Evolutionary conservation across 2,888 invertebrate species (phyloP), one percentile per base, ranked within the genome.

Genomic region (Mythimna lalbum): DNA sequence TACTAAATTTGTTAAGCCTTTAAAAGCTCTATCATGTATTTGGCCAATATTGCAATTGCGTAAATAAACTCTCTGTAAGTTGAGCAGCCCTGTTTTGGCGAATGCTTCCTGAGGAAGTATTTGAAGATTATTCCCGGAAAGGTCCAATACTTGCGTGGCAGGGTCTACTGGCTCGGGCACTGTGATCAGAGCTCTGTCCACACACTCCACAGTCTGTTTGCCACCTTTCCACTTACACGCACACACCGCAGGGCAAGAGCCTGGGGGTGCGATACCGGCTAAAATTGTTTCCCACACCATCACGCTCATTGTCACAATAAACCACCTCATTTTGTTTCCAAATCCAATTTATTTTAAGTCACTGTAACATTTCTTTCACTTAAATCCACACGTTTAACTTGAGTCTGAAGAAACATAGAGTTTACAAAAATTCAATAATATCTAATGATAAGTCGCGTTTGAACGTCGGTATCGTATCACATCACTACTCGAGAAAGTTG

Each of bases 181-280:
- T 69, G 97, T 97, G 88, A 98, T 98, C 82, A 99, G 96, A 73
- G 97, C 97, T 73, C 98, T 97, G 92, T 98, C 97, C 90, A 97
- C 97, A 94, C 99, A 99, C 95, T 98, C 98, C 76, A 98, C 99
- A 63, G 98, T 98, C 92, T 98, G 98, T 93, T 99, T 99, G 85
- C 99, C 99, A 88, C 98, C 97, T 94, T 98, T 98, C 99, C 99
- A 99, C 94, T 98, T 99, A 95, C 99, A 99, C 88, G 97, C 97
- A 94, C 99, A 99, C 85, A 97, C 97, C 56, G 96, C 96, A 73
- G 98, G 98, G 87, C 98, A 98, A 82, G 96, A 96, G 82, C 97
- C 97, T 78, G 96, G 95, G 82, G 96, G 95, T 72, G 96, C 96
- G 76, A 95, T 90, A 78, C 92, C 94, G 81, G 92, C 93, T 76